Evolutionary conservation across 2,888 invertebrate genomes (phyloP).

Genomic region (Hypomecis punctinalis): DNA sequence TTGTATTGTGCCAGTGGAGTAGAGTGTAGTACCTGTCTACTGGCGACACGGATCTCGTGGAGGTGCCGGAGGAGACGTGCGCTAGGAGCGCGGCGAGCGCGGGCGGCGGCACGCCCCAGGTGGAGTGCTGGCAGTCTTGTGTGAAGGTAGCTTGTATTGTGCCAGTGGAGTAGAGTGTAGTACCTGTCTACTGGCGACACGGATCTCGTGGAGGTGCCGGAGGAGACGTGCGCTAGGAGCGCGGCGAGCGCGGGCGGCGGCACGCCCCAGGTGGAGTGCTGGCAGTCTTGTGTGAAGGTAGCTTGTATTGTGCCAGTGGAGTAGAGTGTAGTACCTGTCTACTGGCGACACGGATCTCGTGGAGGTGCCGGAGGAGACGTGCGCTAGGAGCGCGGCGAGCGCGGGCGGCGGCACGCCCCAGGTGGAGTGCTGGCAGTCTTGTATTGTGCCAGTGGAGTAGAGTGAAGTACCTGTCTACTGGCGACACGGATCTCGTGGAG

Average conservation of each 20-base stretch:
- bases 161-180: not conserved
- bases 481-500: too few relatives aligned
- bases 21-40: too few relatives aligned
- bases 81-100: too few relatives aligned
- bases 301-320: not conserved
- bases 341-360: slow-evolving; percentile 87
- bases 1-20: too few relatives aligned
- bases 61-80: too few relatives aligned
- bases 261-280: slow-evolving; percentile 68
- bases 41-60: too few relatives aligned
- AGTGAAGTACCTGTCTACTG: too few relatives aligned
- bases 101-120: too few relatives aligned
- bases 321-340: slow-evolving; percentile 66
- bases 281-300: slow-evolving; percentile 53
- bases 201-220: slow-evolving; percentile 85
- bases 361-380: slow-evolving; percentile 83
- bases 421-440: slow-evolving; percentile 63
- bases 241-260: slow-evolving; percentile 61
- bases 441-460: too few relatives aligned
- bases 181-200: slow-evolving; percentile 86
- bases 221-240: slow-evolving; percentile 80
- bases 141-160: too few relatives aligned
- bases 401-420: slow-evolving; percentile 61
- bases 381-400: slow-evolving; percentile 72
- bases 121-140: too few relatives aligned